Evolutionary conservation across 2,113 vertebrate species (phyloP).

Genomic region (Strix uralensis): DNA sequence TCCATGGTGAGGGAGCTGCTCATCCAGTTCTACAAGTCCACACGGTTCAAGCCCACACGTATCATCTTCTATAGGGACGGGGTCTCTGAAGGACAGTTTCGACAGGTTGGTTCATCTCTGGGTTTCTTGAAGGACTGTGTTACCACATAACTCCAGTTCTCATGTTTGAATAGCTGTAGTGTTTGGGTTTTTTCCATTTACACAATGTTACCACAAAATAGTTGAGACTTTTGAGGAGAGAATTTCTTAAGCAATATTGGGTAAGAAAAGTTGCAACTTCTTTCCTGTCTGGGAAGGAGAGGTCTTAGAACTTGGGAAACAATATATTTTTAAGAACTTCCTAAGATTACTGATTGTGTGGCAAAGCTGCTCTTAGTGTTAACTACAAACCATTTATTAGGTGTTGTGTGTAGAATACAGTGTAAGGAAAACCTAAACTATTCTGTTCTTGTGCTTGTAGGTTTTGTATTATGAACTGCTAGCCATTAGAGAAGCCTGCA

Average conservation of each 20-base stretch:
- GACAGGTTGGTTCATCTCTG: slow-evolving; percentile 81
- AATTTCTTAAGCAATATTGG: not conserved
- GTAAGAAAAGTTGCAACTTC: not conserved
- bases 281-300: not conserved
- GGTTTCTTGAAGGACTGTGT: not conserved
- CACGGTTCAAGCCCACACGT: slow-evolving; percentile 96
- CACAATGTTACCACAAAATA: not conserved
- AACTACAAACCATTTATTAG: not conserved
- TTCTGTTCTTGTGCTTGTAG: slow-evolving; percentile 67
- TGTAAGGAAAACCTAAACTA: not conserved
- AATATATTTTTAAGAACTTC: not conserved
- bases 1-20: slow-evolving; percentile 98
- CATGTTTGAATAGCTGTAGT: not conserved
- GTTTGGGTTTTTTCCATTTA: not conserved
- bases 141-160: not conserved
- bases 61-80: slow-evolving; percentile 96
- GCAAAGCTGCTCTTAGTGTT: not conserved
- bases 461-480: slow-evolving; percentile 98
- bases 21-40: slow-evolving; percentile 99
- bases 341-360: not conserved
- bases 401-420: not conserved
- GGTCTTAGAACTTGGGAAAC: not conserved
- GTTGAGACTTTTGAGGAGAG: not conserved
- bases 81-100: slow-evolving; percentile 97
- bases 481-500: slow-evolving; percentile 98